A percentile compares a stretch with the other conserved stretches of the same genome.
phyloP scores from a whole-genome alignment of 2,888 invertebrate species.

The Trachelus troglodyta region DNA sequence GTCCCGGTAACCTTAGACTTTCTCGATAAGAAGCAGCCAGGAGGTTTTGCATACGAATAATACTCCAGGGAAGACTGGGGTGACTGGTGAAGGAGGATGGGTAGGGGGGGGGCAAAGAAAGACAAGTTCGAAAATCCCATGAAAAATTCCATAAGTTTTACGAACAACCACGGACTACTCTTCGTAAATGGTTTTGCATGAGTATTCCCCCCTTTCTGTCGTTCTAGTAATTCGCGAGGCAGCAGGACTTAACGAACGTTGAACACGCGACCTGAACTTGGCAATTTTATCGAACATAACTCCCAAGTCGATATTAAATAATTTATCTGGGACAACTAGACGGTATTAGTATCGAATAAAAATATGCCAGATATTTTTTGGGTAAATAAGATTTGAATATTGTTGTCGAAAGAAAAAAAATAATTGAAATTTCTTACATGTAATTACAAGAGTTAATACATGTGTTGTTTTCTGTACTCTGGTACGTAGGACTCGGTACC shows the following conservation, averaged over 20 bases:
- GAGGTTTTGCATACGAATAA: neutral
- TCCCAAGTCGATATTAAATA: neutral
- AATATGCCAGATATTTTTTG: neutral
- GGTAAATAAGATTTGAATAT: neutral
- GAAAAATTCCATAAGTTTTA: neutral
- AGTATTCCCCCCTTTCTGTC: neutral
- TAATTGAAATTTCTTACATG: too few species aligned
- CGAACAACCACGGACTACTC: neutral
- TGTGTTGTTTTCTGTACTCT: slow-evolving; percentile 11
- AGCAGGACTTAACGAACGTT: neutral
- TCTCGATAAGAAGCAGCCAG: neutral
- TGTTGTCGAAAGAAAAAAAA: neutral
- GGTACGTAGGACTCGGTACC: slow-evolving; percentile 12
- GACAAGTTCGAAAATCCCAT: neutral
- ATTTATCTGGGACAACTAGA: neutral
- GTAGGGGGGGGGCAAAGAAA: too few species aligned
- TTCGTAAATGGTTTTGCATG: neutral
- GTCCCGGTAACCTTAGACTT: neutral
- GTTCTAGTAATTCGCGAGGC: neutral
- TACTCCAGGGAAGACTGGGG: neutral
- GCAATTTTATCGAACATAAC: neutral
- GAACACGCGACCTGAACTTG: neutral
- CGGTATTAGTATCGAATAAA: neutral
- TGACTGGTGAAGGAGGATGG: fast-evolving
- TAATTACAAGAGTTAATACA: slow-evolving; percentile 18